A percentile compares a stretch with the other conserved stretches of the same genome.
These are phyloP conservation scores for Porites evermanni DNA, from an alignment of 92 coral and sea anemone genomes.

Conservation along the genomic window DNA sequence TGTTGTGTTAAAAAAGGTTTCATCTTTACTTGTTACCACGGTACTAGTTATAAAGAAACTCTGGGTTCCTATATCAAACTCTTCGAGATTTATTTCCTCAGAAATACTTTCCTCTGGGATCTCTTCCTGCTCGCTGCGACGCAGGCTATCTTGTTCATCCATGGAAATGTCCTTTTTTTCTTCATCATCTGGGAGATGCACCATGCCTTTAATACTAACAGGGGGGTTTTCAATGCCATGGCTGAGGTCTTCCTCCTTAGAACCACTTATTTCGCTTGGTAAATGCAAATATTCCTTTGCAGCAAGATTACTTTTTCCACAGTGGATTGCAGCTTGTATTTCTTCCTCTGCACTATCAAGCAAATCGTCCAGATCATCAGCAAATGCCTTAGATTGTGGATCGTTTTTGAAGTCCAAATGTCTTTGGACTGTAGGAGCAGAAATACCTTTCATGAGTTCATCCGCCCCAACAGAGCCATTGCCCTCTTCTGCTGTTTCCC, in stretches of 20 bases:
- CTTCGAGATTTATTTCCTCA: background rate
- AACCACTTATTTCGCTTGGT: background rate
- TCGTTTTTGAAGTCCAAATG: background rate
- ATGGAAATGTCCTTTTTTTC: background rate
- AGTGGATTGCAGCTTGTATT: background rate
- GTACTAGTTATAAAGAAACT: background rate
- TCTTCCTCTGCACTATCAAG: slow-evolving; percentile 7
- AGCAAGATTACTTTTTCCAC: background rate
- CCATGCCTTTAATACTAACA: background rate
- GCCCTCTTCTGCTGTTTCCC: background rate
- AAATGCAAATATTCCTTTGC: background rate
- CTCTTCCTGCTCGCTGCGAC: background rate
- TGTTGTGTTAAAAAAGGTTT: no score
- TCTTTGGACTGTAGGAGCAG: background rate
- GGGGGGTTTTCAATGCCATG: background rate
- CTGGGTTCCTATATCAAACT: background rate
- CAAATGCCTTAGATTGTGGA: background rate
- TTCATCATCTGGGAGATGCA: background rate
- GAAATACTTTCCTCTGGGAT: background rate
- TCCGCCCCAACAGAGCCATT: background rate
- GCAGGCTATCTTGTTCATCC: background rate
- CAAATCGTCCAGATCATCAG: background rate
- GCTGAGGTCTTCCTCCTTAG: background rate
- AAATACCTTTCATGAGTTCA: background rate
- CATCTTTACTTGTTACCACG: background rate